Evolutionary conservation across 2,888 invertebrate species (phyloP), one percentile per base, ranked within the genome.

Genomic region (Mycogona germanica): DNA sequence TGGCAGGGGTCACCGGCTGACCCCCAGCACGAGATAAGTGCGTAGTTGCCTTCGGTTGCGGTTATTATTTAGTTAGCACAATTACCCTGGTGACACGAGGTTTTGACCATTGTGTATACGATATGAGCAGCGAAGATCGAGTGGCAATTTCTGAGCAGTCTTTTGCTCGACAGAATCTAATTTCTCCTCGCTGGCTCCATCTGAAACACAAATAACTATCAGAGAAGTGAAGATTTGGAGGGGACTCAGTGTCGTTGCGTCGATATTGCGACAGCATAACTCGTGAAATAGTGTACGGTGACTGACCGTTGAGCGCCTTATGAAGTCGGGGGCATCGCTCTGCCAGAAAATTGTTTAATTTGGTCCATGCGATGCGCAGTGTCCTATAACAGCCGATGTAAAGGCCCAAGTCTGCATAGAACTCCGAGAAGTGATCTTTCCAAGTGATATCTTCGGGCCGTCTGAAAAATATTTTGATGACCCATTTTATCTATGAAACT

Each of bases 31-130:
- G n/a, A n/a, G n/a, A n/a, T n/a, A n/a, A n/a, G n/a, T n/a, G n/a
- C n/a, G n/a, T n/a, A n/a, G n/a, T n/a, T n/a, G n/a, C n/a, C n/a
- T n/a, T n/a, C n/a, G n/a, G n/a, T n/a, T n/a, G n/a, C n/a, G n/a
- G n/a, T n/a, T n/a, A n/a, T n/a, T n/a, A n/a, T n/a, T n/a, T n/a
- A n/a, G n/a, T n/a, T n/a, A n/a, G 6, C n/a, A 23, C n/a, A 14
- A 28, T 47, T 51, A 60, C 60, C 60, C 59, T 14, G 56, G 56
- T 12, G 49, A 53, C 6, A 45, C 52, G 14, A 60, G 40, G 14
- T 19, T 47, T 57, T 67, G 66, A 14, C 66, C 67, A 60, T 66
- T 63, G 50, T 64, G 63, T 26, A 67, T 62, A 21, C 65, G 60
- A 54, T 63, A 63, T 12, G 66, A 64, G 51, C 65, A 63, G 30